Base-by-base conservation (phyloP, 2,113 vertebrate genomes). In the Xiphophorus hellerii region DNA sequence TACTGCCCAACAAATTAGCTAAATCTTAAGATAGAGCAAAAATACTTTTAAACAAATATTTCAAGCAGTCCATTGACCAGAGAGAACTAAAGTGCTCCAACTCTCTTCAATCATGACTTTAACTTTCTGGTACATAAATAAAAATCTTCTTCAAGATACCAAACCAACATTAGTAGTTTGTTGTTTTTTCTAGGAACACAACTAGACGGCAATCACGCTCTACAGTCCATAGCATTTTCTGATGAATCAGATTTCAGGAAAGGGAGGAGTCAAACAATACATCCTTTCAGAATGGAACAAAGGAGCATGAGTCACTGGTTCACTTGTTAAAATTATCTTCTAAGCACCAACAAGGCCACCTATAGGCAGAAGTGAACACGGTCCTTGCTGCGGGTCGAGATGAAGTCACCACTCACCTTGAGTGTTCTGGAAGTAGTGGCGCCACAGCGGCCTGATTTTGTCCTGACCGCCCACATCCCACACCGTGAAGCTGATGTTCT, bases 401-500 rank as follows among this genome's bases (percentile, higher is more conserved):
- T n/a, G 20, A 51, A 39, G 39, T 60, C 63, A 44, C 20, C n/a
- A 3, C 92, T 93, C 84, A 99, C 98, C 97, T 96, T 99, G 98
- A 90, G 98, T 98, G 91, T 99, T 99, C 93, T 99, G 98, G 93
- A 98, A 99, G 91, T 99, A 99, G 90, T 99, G 98, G 89, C 98
- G 96, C 98, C 98, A 99, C 87, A 99, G 95, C 65, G 98, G 97
- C 69, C 98, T 96, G 93, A 99, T 99, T 94, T 99, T 99, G 92
- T 99, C 98, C 93, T 99, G 98, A 92, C 98, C 98, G 69, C 98
- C 98, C 68, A 99, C 98, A 0, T 99, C 98, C 98, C 98, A 99
- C 71, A 99, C 98, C 11, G 97, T 99, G 92, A 99, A 99, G 93
- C 97, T 98, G 94, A 99, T 98, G 92, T 98, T 98, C 96, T 98